A percentile compares a stretch with the other conserved stretches of the same genome.
Evolutionary conservation across 2,113 vertebrate genomes (phyloP).

Genomic region (Neofelis nebulosa): DNA sequence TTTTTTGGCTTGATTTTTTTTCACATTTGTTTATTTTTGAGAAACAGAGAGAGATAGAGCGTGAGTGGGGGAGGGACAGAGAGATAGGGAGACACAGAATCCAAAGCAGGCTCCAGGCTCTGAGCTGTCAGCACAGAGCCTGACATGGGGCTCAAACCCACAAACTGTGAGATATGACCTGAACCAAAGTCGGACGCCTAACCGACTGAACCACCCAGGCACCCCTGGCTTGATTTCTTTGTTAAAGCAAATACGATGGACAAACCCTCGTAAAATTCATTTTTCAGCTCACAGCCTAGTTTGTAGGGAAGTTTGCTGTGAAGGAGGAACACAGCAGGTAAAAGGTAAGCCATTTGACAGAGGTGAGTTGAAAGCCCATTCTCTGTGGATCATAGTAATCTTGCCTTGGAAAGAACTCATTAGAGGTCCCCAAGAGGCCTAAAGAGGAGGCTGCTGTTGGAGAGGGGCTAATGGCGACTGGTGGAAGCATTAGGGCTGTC

Average conservation of each 20-base stretch:
- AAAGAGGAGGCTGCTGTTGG: not conserved
- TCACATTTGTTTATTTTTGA: too few species aligned
- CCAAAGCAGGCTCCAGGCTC: too few species aligned
- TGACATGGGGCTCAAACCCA: too few species aligned
- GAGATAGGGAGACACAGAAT: too few species aligned
- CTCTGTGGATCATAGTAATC: not conserved
- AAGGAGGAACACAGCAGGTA: not conserved
- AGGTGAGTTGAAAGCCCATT: not conserved
- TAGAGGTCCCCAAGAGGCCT: not conserved
- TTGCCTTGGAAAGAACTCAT: not conserved
- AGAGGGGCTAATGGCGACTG: not conserved
- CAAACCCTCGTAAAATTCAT: not conserved
- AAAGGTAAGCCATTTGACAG: not conserved
- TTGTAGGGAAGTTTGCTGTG: not conserved
- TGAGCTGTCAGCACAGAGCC: too few species aligned
- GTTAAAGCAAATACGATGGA: not conserved
- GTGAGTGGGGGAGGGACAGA: too few species aligned
- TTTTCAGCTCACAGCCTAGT: not conserved
- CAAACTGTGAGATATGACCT: too few species aligned
- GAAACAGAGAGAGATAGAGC: too few species aligned
- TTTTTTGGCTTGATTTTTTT: slow-evolving; percentile 45
- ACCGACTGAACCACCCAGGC: too few species aligned
- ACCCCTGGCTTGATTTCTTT: slow-evolving; percentile 30
- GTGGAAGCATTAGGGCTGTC: not conserved
- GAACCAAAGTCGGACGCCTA: too few species aligned